These are phyloP conservation scores for Coluber constrictor DNA, from an alignment of 2,797 vertebrate species.

Conservation along the genomic window DNA sequence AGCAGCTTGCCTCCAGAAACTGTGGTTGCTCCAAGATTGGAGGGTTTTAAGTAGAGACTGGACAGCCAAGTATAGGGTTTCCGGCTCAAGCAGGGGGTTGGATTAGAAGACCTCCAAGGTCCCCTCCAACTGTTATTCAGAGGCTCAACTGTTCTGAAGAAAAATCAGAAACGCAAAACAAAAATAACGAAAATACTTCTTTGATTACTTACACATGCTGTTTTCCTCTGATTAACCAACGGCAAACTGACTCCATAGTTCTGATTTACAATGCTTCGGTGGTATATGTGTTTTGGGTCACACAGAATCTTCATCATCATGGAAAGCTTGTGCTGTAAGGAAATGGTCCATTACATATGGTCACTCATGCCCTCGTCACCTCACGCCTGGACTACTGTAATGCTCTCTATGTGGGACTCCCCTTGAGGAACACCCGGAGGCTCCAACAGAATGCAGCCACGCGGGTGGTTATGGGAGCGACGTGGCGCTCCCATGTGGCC, in stretches of 20 bases:
- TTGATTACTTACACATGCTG: constrained; percentile 73
- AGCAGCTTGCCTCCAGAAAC: too few relatives aligned
- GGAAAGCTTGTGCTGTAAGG: constrained; percentile 75
- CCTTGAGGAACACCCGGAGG: too few relatives aligned
- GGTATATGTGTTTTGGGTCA: constrained; percentile 66
- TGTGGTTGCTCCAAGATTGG: too few relatives aligned
- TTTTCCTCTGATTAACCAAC: constrained; percentile 67
- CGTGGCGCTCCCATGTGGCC: too few relatives aligned
- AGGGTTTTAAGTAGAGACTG: too few relatives aligned
- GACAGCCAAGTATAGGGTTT: too few relatives aligned
- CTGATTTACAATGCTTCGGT: constrained; percentile 68
- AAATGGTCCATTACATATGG: not conserved
- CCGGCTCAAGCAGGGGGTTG: too few relatives aligned
- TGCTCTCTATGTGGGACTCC: too few relatives aligned
- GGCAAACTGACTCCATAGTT: constrained; percentile 75
- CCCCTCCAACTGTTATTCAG: not conserved
- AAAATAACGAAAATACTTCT: constrained; percentile 1
- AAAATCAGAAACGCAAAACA: not conserved
- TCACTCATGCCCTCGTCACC: too few relatives aligned
- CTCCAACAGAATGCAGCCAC: too few relatives aligned
- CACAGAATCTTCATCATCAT: constrained; percentile 70
- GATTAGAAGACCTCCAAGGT: not conserved
- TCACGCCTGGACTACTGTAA: too few relatives aligned
- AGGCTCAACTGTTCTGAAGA: not conserved
- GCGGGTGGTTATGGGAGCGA: too few relatives aligned